Conservation (phyloP, 2,113 vertebrate genomes). For the Protobothrops mucrosquamatus region DNA sequence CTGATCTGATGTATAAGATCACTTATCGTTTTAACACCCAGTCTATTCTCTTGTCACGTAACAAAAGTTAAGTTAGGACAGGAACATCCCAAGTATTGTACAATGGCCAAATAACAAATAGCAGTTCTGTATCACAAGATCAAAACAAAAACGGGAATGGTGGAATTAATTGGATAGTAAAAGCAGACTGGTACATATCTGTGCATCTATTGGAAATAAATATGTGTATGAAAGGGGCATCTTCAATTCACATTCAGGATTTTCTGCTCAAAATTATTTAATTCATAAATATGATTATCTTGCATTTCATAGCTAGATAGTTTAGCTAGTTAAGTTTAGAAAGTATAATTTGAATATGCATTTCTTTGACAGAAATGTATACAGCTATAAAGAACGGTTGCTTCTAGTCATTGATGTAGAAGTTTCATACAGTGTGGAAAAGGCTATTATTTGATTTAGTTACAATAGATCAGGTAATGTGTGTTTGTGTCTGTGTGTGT, state of each 20-base stretch:
- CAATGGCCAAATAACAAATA: not conserved
- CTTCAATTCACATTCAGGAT: not conserved
- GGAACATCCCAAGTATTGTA: not conserved
- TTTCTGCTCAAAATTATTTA: not conserved
- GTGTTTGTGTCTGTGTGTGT: not conserved
- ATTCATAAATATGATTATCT: not conserved
- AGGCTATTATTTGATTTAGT: not conserved
- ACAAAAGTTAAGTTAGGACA: not conserved
- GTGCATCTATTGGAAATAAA: not conserved
- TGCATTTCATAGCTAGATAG: not conserved
- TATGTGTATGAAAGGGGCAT: not conserved
- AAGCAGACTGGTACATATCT: not conserved
- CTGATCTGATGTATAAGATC: not conserved
- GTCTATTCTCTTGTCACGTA: not conserved
- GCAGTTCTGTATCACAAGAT: no score
- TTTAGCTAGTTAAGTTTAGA: not conserved
- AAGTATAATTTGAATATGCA: not conserved
- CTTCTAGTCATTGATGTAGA: not conserved
- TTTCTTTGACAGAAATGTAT: not conserved
- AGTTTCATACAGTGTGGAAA: not conserved
- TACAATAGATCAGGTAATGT: not conserved
- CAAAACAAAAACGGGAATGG: not conserved
- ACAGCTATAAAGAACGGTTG: not conserved
- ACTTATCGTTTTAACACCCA: not conserved
- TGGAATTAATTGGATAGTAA: not conserved